phyloP scores from a whole-genome alignment of 2,888 invertebrate genomes.

The Lasioglossum marginatum region DNA sequence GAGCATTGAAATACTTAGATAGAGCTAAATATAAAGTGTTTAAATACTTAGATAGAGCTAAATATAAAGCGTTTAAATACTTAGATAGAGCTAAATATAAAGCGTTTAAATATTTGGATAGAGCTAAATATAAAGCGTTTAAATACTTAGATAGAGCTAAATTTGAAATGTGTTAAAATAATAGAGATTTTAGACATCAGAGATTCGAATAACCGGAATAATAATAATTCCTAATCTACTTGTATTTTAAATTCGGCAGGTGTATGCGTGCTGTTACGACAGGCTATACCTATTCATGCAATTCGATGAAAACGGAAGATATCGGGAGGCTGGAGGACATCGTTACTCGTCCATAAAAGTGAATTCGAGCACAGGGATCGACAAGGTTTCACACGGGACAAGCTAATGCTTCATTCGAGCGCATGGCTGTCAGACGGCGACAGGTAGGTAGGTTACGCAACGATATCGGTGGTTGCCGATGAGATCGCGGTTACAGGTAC shows the following conservation, averaged over 20 bases:
- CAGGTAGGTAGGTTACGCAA: constrained; percentile 25
- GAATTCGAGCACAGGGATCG: not conserved
- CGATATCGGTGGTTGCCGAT: constrained; percentile 20
- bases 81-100: too few relatives aligned
- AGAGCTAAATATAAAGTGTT: too few relatives aligned
- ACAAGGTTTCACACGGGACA: not conserved
- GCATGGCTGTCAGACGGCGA: not conserved
- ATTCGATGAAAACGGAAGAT: not conserved
- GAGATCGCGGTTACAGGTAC: constrained; percentile 3
- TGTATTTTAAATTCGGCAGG: not conserved
- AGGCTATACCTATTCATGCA: not conserved
- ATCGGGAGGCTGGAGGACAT: not conserved
- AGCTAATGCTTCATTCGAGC: constrained; percentile 9
- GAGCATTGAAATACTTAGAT: too few relatives aligned
- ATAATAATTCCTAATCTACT: too few relatives aligned
- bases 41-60: too few relatives aligned
- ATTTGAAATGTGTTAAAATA: too few relatives aligned
- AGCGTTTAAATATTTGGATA: too few relatives aligned
- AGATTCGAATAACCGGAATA: too few relatives aligned
- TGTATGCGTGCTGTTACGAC: not conserved
- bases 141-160: too few relatives aligned
- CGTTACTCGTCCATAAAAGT: not conserved
- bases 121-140: too few relatives aligned
- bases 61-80: too few relatives aligned
- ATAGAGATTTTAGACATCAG: too few relatives aligned